A percentile compares a stretch with the other conserved stretches of the same genome.
These are phyloP conservation scores for Willowsia nigromaculata DNA, from an alignment of 2,888 invertebrate genomes.

Conservation along the genomic window DNA sequence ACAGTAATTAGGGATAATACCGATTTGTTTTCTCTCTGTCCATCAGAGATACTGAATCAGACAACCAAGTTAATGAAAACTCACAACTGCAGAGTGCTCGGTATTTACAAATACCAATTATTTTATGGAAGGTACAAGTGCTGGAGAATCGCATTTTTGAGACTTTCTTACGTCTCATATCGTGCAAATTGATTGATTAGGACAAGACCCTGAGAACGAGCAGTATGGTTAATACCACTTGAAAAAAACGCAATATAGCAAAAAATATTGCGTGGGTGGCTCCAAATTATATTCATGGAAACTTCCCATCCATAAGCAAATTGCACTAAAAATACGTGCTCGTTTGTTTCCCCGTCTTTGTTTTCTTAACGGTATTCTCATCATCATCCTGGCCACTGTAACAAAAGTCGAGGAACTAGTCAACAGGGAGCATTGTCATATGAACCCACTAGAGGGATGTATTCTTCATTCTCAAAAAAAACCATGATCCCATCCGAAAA, in stretches of 20 bases:
- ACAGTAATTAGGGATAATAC: background rate
- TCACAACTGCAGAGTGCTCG: no score
- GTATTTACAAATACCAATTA: no score
- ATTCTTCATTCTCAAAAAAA: slow-evolving; percentile 19
- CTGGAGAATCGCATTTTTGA: background rate
- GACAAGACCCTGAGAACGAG: slow-evolving; percentile 63
- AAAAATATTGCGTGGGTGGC: no score
- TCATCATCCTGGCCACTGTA: background rate
- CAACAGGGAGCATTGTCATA: background rate
- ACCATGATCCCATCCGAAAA: slow-evolving; percentile 72
- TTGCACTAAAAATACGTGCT: no score
- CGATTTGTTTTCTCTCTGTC: background rate
- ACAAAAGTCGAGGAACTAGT: background rate
- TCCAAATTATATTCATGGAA: no score
- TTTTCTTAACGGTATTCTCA: background rate
- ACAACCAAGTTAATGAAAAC: no score
- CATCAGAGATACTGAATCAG: no score
- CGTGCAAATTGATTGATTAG: slow-evolving; percentile 77
- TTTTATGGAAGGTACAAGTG: background rate
- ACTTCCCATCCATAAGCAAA: no score
- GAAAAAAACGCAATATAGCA: background rate
- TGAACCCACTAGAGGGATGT: background rate
- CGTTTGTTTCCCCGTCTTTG: background rate
- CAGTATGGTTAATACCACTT: background rate
- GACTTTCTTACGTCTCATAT: no score